Percentiles rank a stretch among this genome's conserved stretches.
Evolutionary conservation across 1,140 invertebrate genomes (phyloP).

Genomic region (Mercenaria mercenaria): DNA sequence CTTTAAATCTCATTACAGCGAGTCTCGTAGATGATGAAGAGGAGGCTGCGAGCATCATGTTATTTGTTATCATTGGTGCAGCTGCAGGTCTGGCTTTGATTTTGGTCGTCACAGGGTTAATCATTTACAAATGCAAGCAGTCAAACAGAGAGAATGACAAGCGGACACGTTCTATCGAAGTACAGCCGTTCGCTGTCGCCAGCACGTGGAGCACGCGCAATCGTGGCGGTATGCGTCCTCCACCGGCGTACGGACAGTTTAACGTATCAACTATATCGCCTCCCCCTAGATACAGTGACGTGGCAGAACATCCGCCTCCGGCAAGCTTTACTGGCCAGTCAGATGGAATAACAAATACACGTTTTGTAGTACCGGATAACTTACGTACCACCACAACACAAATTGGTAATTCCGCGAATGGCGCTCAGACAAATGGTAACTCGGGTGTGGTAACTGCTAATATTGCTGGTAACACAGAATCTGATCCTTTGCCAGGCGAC

Average conservation of each 20-base stretch:
- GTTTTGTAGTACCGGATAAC: neutral
- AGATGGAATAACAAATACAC: neutral
- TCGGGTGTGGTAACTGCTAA: neutral
- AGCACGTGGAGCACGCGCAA: neutral
- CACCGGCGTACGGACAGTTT: slow-evolving; percentile 38
- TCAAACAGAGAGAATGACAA: slow-evolving; percentile 6
- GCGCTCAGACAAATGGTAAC: neutral
- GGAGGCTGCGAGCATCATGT: neutral
- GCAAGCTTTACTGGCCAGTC: neutral
- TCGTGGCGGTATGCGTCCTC: neutral
- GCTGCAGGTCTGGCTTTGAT: neutral
- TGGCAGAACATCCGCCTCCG: neutral
- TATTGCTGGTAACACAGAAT: neutral
- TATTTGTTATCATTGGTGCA: neutral
- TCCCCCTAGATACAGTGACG: slow-evolving; percentile 42
- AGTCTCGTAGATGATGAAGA: neutral
- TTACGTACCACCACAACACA: neutral
- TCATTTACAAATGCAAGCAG: neutral
- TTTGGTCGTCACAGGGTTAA: neutral
- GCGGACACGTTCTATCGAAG: neutral
- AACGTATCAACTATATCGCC: slow-evolving; percentile 40
- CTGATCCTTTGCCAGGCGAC: neutral
- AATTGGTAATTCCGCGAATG: neutral
- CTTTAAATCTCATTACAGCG: too few relatives aligned
- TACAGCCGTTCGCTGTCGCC: neutral